Conservation (phyloP, 1,140 invertebrate species). For the Coptotermes formosanus region DNA sequence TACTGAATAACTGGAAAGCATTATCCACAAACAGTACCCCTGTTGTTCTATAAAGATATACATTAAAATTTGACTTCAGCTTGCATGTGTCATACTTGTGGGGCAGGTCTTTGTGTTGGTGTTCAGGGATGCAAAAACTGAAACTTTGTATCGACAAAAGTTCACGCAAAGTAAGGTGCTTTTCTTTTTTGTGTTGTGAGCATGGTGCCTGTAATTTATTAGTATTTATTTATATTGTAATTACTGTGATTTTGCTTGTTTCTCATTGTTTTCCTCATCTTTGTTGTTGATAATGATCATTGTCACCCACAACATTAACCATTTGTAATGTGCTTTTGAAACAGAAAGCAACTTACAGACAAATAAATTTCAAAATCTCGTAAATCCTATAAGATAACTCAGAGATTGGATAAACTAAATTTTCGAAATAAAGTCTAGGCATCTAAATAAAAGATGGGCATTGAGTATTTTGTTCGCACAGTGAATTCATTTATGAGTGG, state of each 20-base stretch:
- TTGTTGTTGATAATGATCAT: not conserved
- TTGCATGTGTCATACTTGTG: no score
- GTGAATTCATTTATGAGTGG: no score
- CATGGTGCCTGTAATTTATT: not conserved
- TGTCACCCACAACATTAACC: not conserved
- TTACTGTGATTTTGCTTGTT: not conserved
- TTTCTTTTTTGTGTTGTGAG: not conserved
- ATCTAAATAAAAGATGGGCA: not conserved
- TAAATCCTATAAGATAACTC: not conserved
- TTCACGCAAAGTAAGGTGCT: constrained; percentile 14
- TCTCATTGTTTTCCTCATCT: not conserved
- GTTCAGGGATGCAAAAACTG: no score
- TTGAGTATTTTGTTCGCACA: not conserved
- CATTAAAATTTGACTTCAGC: no score
- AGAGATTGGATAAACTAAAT: not conserved
- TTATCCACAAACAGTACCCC: no score
- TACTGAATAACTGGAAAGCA: no score
- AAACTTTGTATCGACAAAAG: not conserved
- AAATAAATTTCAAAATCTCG: not conserved
- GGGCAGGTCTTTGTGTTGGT: no score
- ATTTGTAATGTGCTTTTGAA: not conserved
- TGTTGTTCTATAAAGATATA: no score
- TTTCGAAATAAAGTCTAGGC: not conserved
- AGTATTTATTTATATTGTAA: not conserved
- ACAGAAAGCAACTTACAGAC: not conserved